These are phyloP conservation scores for Leptoclinus maculatus DNA, from an alignment of 2,797 vertebrate species.

Conservation along the genomic window DNA sequence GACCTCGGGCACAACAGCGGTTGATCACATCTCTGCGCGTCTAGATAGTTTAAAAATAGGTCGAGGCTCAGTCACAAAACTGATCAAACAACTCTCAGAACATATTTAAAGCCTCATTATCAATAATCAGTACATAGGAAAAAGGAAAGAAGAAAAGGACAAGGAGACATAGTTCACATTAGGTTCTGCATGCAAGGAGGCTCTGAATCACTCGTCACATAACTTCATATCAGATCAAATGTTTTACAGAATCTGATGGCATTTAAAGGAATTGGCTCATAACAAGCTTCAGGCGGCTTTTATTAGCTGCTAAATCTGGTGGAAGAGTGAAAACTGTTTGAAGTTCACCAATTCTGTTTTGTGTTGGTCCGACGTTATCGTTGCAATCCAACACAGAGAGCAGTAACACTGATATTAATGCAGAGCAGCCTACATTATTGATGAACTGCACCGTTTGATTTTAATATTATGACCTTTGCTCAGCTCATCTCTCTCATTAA, in stretches of 20 bases:
- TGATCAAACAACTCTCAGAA: background rate
- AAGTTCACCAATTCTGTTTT: slow-evolving; percentile 35
- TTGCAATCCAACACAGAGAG: slow-evolving; percentile 6
- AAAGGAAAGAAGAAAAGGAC: background rate
- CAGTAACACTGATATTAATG: slow-evolving; percentile 13
- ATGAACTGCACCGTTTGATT: slow-evolving; percentile 1
- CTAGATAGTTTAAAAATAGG: background rate
- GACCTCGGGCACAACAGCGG: background rate
- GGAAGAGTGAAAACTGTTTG: slow-evolving; percentile 33
- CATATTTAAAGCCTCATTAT: background rate
- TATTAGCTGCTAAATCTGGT: slow-evolving; percentile 14
- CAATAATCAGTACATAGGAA: background rate
- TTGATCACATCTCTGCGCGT: background rate
- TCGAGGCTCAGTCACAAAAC: background rate
- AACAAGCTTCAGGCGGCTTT: slow-evolving; percentile 19
- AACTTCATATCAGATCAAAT: background rate
- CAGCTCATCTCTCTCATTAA: slow-evolving; percentile 27
- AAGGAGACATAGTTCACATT: background rate
- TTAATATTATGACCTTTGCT: slow-evolving; percentile 15
- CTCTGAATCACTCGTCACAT: background rate
- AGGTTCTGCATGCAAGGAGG: background rate
- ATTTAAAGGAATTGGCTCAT: slow-evolving; percentile 22
- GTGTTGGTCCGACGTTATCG: slow-evolving; percentile 8
- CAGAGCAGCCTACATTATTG: slow-evolving; percentile 12
- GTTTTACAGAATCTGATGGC: background rate